Conservation (phyloP, 2,113 vertebrate genomes). For the Vicugna pacos region DNA sequence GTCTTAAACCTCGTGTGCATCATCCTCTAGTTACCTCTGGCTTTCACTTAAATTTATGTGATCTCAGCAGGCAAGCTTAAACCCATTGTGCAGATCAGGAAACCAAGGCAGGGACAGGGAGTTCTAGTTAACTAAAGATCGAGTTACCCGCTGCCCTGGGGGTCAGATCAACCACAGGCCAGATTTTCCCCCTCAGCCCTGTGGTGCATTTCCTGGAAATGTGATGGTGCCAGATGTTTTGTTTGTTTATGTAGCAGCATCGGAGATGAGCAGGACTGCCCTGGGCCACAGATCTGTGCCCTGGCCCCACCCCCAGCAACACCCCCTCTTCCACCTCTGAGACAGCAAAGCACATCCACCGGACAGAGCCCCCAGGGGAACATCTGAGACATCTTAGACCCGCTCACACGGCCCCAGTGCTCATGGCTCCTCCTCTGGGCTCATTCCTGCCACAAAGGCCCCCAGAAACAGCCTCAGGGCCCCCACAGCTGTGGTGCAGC, state of each 20-base stretch:
- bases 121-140: conserved; percentile 49
- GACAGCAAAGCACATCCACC: background rate
- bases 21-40: background rate
- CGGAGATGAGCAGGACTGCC: background rate
- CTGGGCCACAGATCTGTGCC: background rate
- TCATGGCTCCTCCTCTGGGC: background rate
- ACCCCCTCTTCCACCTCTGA: background rate
- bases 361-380: background rate
- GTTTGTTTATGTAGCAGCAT: conserved; percentile 46
- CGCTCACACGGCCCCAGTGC: background rate
- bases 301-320: background rate
- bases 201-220: conserved; percentile 15
- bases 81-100: conserved; percentile 55
- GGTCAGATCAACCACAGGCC: conserved; percentile 14
- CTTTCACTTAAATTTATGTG: background rate
- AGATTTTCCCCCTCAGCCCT: background rate
- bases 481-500: background rate
- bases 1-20: background rate
- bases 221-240: conserved; percentile 41
- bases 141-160: background rate
- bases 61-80: background rate
- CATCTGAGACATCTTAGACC: background rate
- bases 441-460: background rate
- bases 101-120: conserved; percentile 7
- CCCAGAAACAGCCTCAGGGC: background rate